Base-by-base conservation (phyloP, 2,888 invertebrate species). In the Drosophila birchii region DNA sequence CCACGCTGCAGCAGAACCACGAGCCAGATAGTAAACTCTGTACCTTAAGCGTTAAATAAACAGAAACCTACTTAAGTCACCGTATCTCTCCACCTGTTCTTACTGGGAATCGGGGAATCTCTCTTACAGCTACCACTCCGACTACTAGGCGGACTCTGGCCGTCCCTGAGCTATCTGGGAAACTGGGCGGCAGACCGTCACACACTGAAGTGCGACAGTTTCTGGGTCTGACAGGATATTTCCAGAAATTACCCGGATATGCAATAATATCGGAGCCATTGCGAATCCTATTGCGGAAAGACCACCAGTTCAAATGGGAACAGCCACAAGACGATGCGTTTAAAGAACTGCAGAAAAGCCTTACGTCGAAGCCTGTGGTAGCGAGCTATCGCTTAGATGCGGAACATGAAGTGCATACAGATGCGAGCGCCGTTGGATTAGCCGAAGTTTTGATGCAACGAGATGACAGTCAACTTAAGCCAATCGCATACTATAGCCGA, bases 341-440 rank as follows among this genome's bases (percentile, higher is more conserved):
- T 53, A 14, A 18, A 5, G 7, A 51, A 3, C 11, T 49, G 26
- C 29, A 49, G 18, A 18, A 3, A 49, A 6, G 39, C 0, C 18
- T 41, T 1, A 60, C 41, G 16, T 32, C 34, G 32, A 41, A 29
- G 4, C 59, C 57, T n/a, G 23, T 36, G 36, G 16, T 23, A 7
- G 36, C 23, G 7, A 57, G 44, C 11, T 66, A 54, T n/a, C 45
- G 49, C 12, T n/a, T 68, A 11, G 56, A 60, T 32, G 55, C 60
- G 3, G 60, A 49, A 32, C 43, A 68, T 18, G 43, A 55, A 43
- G 5, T 55, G 2, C 47, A 60, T 44, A 55, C 60, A 3, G 55
- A 55, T 32, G 60, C 60, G 3, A 68, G 61, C 29, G 18, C 55
- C n/a, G 44, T 60, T 47, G 55, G 47, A n/a, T 38, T 49, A 23